These are phyloP conservation scores for Drosophila repleta DNA, from an alignment of 1,140 invertebrate species.

Conservation along the genomic window DNA sequence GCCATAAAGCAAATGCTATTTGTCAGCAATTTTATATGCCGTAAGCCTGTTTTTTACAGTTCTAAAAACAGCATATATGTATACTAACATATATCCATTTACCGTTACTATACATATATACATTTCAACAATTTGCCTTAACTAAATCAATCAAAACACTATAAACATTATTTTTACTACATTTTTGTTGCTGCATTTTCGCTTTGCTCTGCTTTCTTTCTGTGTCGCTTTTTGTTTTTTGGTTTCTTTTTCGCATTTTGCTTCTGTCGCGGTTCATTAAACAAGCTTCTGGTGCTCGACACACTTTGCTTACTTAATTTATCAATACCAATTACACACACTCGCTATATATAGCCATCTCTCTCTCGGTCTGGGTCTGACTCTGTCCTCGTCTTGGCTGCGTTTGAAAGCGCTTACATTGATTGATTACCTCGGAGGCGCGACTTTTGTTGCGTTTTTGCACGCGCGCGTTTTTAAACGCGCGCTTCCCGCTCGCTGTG, in stretches of 20 bases:
- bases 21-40: too few species aligned
- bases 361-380: constrained; percentile 2
- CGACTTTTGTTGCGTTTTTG: constrained; percentile 71
- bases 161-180: not conserved
- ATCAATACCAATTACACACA: constrained; percentile 72
- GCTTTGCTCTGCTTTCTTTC: not conserved
- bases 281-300: constrained; percentile 63
- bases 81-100: too few species aligned
- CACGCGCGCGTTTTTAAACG: constrained; percentile 60
- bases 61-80: too few species aligned
- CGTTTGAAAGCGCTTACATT: constrained; percentile 74
- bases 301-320: constrained; percentile 67
- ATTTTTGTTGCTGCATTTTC: constrained; percentile 17
- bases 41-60: too few species aligned
- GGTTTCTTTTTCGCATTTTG: constrained; percentile 13
- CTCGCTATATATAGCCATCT: constrained; percentile 5
- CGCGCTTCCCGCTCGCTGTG: constrained; percentile 27
- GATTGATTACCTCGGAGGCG: constrained; percentile 76
- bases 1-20: too few species aligned
- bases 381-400: constrained; percentile 4
- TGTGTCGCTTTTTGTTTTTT: constrained; percentile 22
- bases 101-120: not conserved
- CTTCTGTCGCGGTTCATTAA: constrained; percentile 57
- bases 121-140: not conserved
- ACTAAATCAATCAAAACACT: constrained; percentile 1